phyloP scores from a whole-genome alignment of 2,797 vertebrate genomes.

The Selene dorsalis region DNA sequence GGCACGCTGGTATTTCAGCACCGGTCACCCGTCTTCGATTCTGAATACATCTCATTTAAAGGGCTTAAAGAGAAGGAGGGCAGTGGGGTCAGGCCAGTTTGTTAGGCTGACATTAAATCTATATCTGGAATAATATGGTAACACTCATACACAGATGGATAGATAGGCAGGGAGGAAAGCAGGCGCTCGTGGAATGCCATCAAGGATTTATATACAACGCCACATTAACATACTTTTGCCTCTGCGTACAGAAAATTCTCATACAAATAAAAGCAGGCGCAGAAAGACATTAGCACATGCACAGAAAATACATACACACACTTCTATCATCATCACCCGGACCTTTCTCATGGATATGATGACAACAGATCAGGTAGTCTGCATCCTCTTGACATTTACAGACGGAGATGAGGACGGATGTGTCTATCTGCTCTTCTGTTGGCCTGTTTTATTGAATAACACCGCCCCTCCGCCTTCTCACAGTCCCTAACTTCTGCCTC shows the following conservation, averaged over 20 bases:
- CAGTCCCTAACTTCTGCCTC: constrained; percentile 49
- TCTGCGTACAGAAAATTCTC: constrained; percentile 21
- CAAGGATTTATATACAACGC: constrained; percentile 36
- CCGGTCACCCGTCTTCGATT: constrained; percentile 78
- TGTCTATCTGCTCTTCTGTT: constrained; percentile 48
- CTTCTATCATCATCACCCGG: constrained; percentile 64
- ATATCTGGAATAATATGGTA: constrained; percentile 79
- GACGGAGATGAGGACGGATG: constrained; percentile 74
- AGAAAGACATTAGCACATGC: not conserved
- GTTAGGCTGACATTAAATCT: constrained; percentile 84
- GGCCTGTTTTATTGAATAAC: constrained; percentile 65
- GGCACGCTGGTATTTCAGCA: constrained; percentile 81
- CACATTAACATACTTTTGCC: constrained; percentile 3
- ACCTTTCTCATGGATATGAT: constrained; percentile 60
- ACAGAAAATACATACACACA: constrained; percentile 17
- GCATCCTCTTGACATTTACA: constrained; percentile 78
- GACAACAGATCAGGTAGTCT: constrained; percentile 76
- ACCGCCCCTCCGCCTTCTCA: constrained; percentile 31
- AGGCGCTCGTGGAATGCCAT: constrained; percentile 18
- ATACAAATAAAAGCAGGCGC: constrained; percentile 19
- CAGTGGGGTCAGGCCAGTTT: constrained; percentile 73
- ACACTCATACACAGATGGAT: constrained; percentile 65
- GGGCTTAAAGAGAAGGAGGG: constrained; percentile 70
- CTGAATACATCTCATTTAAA: constrained; percentile 85
- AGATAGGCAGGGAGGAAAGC: constrained; percentile 9